Evolutionary conservation across 2,888 invertebrate species (phyloP), one percentile per base, ranked within the genome.

Genomic region (Tinea trinotella): DNA sequence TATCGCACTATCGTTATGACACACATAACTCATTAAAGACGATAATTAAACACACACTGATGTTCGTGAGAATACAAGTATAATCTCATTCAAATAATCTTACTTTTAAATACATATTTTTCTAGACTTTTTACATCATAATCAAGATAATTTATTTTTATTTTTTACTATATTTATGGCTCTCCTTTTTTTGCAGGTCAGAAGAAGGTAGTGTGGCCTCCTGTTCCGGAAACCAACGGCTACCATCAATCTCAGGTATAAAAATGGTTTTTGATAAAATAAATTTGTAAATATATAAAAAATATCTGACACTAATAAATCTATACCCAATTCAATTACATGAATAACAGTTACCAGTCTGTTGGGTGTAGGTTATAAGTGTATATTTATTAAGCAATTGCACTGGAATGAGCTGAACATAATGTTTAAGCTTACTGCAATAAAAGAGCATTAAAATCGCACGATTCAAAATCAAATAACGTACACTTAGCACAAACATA

Each of bases 201-300:
- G 66, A 95, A 93, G 87, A 90, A 93, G 83, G 94, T 95, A 68
- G 93, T 93, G 78, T 95, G 95, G 95, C 95, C 95, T 61, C 94
- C 94, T 62, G 90, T 91, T 71, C 91, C 90, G 61, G 89, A 91
- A 74, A 90, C 90, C 60, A 88, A 89, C 77, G 88, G 88, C 56
- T 82, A 88, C 63, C 88, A 89, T 62, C 87, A 89, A 66, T 61
- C 57, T 58, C 88, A 88, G 50, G 50, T 50, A 24, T 13, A 40
- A 15, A 40, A 24, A 24, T 1, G 12, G n/a, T 10, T 40, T 13
- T 40, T 40, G 13, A 2, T n/a, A 40, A 40, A 15, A 15, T 40
- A 40, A 2, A 40, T 15, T 3, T 40, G 40, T 40, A 40, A 40
- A 40, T 40, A 40, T 13, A 7, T n/a, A 2, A 15, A 13, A 13